Conservation (phyloP, 2,113 vertebrate species). For the Paradoxurus hermaphroditus region DNA sequence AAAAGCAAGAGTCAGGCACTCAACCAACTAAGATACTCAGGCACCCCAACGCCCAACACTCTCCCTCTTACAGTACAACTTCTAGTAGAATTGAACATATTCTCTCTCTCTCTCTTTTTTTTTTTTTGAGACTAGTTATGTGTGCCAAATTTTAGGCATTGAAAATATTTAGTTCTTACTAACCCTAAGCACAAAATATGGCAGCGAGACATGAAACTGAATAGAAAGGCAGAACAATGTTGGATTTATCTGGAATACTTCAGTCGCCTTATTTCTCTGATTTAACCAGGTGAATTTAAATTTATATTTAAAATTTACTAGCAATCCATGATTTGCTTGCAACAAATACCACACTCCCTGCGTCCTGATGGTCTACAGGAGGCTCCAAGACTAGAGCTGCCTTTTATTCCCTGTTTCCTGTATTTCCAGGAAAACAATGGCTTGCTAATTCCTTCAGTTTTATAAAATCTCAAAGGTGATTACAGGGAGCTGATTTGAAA, state of each 20-base stretch:
- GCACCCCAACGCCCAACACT: too few relatives aligned
- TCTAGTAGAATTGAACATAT: not conserved
- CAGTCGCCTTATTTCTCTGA: not conserved
- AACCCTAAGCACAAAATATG: not conserved
- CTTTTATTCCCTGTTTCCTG: not conserved
- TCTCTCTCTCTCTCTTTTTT: not conserved
- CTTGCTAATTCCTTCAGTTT: constrained; percentile 8
- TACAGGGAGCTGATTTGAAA: not conserved
- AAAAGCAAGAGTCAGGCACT: too few relatives aligned
- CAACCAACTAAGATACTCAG: too few relatives aligned
- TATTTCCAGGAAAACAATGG: constrained; percentile 18
- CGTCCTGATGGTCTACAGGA: not conserved
- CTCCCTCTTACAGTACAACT: not conserved
- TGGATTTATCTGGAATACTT: not conserved
- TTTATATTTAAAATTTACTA: not conserved
- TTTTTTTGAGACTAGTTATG: not conserved
- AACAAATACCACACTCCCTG: not conserved
- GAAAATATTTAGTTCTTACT: not conserved
- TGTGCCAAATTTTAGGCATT: not conserved
- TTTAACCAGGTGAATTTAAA: not conserved
- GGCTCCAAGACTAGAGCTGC: not conserved
- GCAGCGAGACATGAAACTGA: not conserved
- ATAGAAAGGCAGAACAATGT: not conserved
- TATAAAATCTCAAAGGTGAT: not conserved
- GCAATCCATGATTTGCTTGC: not conserved